A percentile compares a stretch with the other conserved stretches of the same genome.
Evolutionary conservation across 2,888 invertebrate species (phyloP).

Genomic region (Pandemis heparana): DNA sequence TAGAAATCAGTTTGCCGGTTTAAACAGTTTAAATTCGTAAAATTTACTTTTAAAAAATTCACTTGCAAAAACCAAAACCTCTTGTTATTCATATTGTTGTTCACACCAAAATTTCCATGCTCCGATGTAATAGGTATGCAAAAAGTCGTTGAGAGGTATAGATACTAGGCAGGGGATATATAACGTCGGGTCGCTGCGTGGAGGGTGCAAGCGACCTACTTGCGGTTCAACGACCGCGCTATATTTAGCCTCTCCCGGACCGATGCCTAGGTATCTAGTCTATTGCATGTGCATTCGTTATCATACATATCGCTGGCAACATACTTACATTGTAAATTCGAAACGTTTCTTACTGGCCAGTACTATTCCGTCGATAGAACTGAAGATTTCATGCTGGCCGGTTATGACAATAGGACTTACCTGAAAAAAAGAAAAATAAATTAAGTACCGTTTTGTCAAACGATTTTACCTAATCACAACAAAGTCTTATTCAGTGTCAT

Average conservation of each 20-base stretch:
- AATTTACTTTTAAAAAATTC: too few species aligned
- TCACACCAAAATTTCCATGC: background rate
- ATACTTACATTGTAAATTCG: conserved; percentile 41
- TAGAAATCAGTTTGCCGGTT: background rate
- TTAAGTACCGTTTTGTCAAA: background rate
- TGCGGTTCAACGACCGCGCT: conserved; percentile 77
- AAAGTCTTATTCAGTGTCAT: background rate
- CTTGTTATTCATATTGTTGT: too few species aligned
- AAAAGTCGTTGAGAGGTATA: conserved; percentile 38
- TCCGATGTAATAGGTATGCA: conserved; percentile 7
- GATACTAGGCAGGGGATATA: conserved; percentile 30
- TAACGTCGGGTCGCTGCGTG: conserved; percentile 43
- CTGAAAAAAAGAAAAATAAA: conserved; percentile 26
- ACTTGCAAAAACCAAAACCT: too few species aligned
- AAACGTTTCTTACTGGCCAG: conserved; percentile 21
- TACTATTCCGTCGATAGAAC: background rate
- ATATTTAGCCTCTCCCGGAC: conserved; percentile 74
- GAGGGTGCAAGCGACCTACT: conserved; percentile 67
- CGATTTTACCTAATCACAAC: background rate
- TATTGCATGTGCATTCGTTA: conserved; percentile 67
- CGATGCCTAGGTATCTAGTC: conserved; percentile 51
- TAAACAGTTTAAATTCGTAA: background rate
- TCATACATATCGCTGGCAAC: conserved; percentile 47
- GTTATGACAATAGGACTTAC: conserved; percentile 18
- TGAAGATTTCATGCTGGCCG: background rate